These are phyloP conservation scores for Catharus minimus DNA, from an alignment of 2,113 vertebrate species.

Conservation along the genomic window DNA sequence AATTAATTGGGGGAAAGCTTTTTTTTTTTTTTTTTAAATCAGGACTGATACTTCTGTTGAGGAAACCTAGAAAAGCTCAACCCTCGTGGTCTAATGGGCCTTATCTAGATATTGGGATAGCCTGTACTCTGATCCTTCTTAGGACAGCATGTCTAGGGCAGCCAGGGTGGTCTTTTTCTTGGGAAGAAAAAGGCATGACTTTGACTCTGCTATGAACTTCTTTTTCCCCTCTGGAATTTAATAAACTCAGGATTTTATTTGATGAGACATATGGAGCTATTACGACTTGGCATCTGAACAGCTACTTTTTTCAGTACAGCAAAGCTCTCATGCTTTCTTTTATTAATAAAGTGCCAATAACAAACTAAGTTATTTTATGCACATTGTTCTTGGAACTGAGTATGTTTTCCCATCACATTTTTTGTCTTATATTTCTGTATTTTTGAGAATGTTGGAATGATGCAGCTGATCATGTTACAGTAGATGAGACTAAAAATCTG, in stretches of 20 bases:
- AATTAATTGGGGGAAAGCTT: not conserved
- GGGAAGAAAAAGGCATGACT: not conserved
- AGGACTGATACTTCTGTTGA: not conserved
- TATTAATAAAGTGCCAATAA: not conserved
- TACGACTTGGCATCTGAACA: conserved; percentile 1
- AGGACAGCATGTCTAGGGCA: not conserved
- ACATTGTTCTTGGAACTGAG: not conserved
- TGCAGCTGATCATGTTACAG: not conserved
- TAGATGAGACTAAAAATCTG: not conserved
- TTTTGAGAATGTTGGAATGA: not conserved
- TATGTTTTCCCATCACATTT: not conserved
- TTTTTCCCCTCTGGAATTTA: not conserved
- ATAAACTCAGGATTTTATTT: not conserved
- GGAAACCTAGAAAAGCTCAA: not conserved
- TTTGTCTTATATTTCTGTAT: not conserved
- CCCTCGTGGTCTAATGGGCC: not conserved
- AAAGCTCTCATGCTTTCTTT: not conserved
- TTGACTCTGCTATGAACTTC: not conserved
- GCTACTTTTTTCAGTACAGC: not conserved
- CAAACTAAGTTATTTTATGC: not conserved
- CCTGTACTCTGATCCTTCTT: not conserved
- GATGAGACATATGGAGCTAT: not conserved
- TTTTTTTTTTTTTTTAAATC: not conserved
- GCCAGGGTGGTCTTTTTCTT: not conserved
- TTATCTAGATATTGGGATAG: not conserved